Evolutionary conservation across 2,113 vertebrate genomes (phyloP), one percentile per base, ranked within the genome.

Genomic region (Megaceryle torquata): DNA sequence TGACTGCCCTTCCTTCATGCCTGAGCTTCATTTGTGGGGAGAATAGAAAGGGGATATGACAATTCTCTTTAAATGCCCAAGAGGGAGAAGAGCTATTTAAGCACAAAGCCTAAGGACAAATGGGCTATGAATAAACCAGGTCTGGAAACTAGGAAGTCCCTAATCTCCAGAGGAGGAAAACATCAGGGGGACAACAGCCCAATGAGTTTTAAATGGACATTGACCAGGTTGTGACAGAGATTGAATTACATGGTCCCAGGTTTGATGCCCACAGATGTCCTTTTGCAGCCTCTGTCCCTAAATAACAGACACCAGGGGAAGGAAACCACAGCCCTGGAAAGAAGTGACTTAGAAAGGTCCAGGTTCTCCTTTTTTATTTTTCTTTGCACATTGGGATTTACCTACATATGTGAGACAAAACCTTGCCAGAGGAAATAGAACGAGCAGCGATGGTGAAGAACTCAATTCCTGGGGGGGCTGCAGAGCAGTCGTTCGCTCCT

Each of bases 31-130:
- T 86, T 56, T 81, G 83, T 48, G 77, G 56, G 51, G 46, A 93
- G 72, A 65, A 26, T 18, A 21, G 70, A 87, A 92, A 89, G 35
- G 61, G n/a, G 53, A 91, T 93, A 76, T 2, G 3, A 68, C 75
- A 84, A 91, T 92, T 95, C 81, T 84, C 82, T 92, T 89, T 64
- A 89, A 89, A 93, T 35, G 83, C 89, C 67, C 71, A 41, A n/a
- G 95, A 89, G 89, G 46, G 41, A 91, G 29, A 84, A 82, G 67
- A 95, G 46, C 84, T 96, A 96, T 97, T 96, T 97, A 69, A 95
- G 37, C 2, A 0, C 65, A 78, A 79, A 87, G 87, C 94, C 91
- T 92, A 41, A 86, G 87, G 82, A 96, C 87, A 95, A 95, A 88
- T 50, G 48, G 61, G 63, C 82, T 95, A 95, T 87, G 91, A 94